Base-by-base conservation (phyloP, 2,888 invertebrate genomes). In the Drosophila sordidula region DNA sequence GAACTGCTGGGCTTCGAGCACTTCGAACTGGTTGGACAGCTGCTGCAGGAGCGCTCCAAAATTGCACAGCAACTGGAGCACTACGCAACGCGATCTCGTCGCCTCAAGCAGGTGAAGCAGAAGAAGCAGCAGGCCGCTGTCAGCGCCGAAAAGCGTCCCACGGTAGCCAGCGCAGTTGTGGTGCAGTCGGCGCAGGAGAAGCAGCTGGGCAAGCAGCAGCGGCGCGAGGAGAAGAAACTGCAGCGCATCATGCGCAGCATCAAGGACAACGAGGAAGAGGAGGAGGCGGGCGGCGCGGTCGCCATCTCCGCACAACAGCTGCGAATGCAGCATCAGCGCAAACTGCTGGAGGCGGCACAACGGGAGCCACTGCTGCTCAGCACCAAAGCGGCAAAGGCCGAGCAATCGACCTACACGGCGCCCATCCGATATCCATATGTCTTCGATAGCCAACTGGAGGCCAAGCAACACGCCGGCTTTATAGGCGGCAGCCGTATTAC, bases 141-240 rank as follows among this genome's bases (percentile, higher is more conserved):
- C 3, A 68, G 63, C 4, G 5, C 45, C 0, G 89, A 89, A 52
- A 63, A 84, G 68, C 84, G 92, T 87, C 96, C 97, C 0, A 94
- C 95, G 12, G 95, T 96, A 74, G 94, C 96, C 3, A 95, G 95
- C 74, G 96, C 97, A 91, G 97, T 98, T 2, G 95, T 95, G 14
- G 96, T 98, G 0, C 95, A 96, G 89, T 97, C 98, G 0, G 96
- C 95, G 79, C 94, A 95, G 81, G 98, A 98, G 91, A 97, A 95
- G 87, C 94, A 95, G 72, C 89, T 96, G 12, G 93, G 94, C 8
- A 97, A 97, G 90, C 94, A 95, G 70, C 94, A 95, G 16, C 94
- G 97, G 6, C 97, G 97, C 91, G 96, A 97, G 90, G 97, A 97
- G 90, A 97, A 97, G 91, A 96, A 95, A 90, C 90, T 95, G 0